Conservation (phyloP, 2,888 invertebrate genomes). For the Parnassius mnemosyne region DNA sequence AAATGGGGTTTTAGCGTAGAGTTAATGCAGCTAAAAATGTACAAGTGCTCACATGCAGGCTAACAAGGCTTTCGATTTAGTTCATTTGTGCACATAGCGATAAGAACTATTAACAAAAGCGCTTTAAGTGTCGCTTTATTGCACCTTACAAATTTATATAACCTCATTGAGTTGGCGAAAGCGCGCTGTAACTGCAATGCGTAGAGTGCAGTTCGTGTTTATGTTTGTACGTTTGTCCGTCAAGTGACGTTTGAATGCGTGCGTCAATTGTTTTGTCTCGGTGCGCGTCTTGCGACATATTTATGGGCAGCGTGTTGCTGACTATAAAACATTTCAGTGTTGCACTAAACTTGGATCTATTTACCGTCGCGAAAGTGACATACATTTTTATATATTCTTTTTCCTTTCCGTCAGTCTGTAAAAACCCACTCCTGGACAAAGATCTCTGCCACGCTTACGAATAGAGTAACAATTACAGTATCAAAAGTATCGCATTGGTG, state of each 20-base stretch:
- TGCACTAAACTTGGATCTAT: conserved; percentile 26
- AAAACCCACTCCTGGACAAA: no score
- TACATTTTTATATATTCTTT: no score
- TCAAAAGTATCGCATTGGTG: no score
- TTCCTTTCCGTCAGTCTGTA: no score
- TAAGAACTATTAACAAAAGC: conserved; percentile 9
- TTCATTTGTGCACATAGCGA: neutral
- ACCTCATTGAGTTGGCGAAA: conserved; percentile 21
- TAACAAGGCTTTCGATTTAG: neutral
- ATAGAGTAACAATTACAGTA: no score
- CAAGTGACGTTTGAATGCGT: conserved; percentile 38
- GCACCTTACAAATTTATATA: conserved; percentile 21
- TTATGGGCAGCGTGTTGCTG: conserved; percentile 7
- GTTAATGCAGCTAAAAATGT: neutral
- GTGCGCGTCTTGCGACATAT: conserved; percentile 27
- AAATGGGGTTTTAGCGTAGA: conserved; percentile 4
- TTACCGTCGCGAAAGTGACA: neutral
- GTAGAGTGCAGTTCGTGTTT: conserved; percentile 24
- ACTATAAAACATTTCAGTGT: conserved; percentile 13
- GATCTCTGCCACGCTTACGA: no score
- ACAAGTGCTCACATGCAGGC: neutral
- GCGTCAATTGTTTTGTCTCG: conserved; percentile 54
- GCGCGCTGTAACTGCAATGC: conserved; percentile 8
- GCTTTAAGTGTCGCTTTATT: conserved; percentile 11
- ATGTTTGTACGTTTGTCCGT: conserved; percentile 36